Evolutionary conservation across 2,888 invertebrate species (phyloP).

Genomic region (Nomada fabriciana): DNA sequence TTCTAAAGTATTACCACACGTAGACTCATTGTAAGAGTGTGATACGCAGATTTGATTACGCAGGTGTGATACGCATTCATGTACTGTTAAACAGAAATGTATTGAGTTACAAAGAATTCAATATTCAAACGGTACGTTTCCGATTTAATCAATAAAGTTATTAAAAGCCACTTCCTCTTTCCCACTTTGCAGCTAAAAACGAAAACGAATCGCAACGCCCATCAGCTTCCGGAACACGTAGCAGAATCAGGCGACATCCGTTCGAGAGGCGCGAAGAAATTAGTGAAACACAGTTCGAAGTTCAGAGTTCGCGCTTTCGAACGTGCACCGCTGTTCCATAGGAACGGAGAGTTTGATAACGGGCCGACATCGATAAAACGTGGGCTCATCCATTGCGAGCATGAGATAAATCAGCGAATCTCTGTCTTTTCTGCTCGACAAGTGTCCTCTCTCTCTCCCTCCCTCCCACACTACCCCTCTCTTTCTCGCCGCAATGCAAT

Average conservation of each 20-base stretch:
- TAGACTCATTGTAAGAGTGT: too few relatives aligned
- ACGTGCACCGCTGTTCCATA: slow-evolving; percentile 45
- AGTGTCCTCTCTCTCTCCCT: slow-evolving; percentile 37
- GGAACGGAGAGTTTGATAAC: slow-evolving; percentile 64
- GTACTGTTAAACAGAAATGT: too few relatives aligned
- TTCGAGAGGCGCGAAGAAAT: slow-evolving; percentile 29
- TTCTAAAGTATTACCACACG: too few relatives aligned
- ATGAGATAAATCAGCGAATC: slow-evolving; percentile 64
- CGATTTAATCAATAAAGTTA: too few relatives aligned
- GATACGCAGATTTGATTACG: too few relatives aligned
- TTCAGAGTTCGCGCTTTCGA: slow-evolving; percentile 68
- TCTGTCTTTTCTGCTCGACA: slow-evolving; percentile 40
- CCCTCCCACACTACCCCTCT: not conserved
- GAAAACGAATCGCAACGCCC: not conserved
- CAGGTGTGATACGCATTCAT: too few relatives aligned
- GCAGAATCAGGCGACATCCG: not conserved
- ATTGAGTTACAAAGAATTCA: too few relatives aligned
- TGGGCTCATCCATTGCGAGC: slow-evolving; percentile 64
- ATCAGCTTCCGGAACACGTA: slow-evolving; percentile 11
- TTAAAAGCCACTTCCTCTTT: too few relatives aligned
- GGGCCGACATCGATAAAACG: slow-evolving; percentile 71
- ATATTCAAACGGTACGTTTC: too few relatives aligned
- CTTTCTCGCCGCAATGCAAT: slow-evolving; percentile 68
- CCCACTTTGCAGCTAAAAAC: too few relatives aligned
- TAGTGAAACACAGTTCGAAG: slow-evolving; percentile 47